phyloP scores from a whole-genome alignment of 1,140 invertebrate species.

The Stegodyphus dumicola region DNA sequence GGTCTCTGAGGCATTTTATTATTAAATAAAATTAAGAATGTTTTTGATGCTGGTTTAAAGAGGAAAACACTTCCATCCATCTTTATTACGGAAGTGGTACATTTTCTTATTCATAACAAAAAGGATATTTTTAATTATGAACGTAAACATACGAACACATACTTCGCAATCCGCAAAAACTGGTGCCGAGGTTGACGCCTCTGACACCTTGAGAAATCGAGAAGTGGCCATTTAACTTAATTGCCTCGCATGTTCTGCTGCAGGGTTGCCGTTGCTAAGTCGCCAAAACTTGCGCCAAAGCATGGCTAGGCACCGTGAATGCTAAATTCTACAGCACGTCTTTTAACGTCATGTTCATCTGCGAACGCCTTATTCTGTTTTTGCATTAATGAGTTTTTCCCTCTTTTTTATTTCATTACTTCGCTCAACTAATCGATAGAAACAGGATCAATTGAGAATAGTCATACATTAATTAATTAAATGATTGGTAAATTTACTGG shows the following conservation, averaged over 20 bases:
- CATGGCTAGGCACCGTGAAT: too few species aligned
- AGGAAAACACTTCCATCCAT: background rate
- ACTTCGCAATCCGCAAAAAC: background rate
- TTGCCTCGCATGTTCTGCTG: conserved; percentile 47
- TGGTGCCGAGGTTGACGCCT: conserved; percentile 52
- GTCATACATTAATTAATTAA: too few species aligned
- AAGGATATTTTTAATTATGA: background rate
- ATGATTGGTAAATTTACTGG: too few species aligned
- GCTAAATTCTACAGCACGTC: too few species aligned
- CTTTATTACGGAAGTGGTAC: background rate
- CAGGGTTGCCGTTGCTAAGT: conserved; percentile 6
- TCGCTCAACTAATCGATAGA: too few species aligned
- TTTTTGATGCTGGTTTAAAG: background rate
- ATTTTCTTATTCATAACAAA: background rate
- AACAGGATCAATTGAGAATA: too few species aligned
- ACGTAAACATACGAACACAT: background rate
- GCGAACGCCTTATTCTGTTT: too few species aligned
- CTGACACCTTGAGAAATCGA: conserved; percentile 60
- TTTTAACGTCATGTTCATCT: too few species aligned
- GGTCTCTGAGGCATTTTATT: too few species aligned
- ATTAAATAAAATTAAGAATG: background rate
- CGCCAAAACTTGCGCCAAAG: background rate
- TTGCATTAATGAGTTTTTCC: too few species aligned
- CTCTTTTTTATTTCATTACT: too few species aligned
- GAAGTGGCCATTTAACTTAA: conserved; percentile 62